phyloP scores from a whole-genome alignment of 2,113 vertebrate species.

The Rallus limicola region DNA sequence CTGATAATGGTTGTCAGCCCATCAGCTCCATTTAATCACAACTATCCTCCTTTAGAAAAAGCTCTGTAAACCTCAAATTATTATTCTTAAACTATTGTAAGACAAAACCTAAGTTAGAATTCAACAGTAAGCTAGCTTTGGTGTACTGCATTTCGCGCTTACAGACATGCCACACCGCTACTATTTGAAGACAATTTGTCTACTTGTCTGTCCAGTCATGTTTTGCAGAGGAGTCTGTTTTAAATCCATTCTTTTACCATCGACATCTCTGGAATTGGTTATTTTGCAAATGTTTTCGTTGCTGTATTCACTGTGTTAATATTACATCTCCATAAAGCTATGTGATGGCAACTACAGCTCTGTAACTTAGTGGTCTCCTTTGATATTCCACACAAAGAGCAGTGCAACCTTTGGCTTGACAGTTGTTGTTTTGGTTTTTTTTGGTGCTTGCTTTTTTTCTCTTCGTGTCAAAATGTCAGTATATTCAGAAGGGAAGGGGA shows the following conservation, averaged over 20 bases:
- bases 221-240: neutral
- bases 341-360: neutral
- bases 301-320: neutral
- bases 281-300: neutral
- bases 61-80: neutral
- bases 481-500: neutral
- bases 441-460: neutral
- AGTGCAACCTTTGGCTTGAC: neutral
- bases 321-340: neutral
- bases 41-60: neutral
- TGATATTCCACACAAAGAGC: neutral
- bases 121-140: neutral
- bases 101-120: neutral
- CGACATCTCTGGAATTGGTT: neutral
- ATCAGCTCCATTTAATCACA: neutral
- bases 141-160: neutral
- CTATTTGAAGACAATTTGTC: neutral
- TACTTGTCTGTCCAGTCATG: neutral
- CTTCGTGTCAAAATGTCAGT: neutral
- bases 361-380: neutral
- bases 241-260: neutral
- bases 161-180: fast-evolving
- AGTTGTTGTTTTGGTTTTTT: neutral
- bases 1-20: neutral
- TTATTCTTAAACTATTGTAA: neutral